Percentiles rank a stretch among this genome's conserved stretches.
phyloP scores from a whole-genome alignment of 2,113 vertebrate species.

The Meles meles region DNA sequence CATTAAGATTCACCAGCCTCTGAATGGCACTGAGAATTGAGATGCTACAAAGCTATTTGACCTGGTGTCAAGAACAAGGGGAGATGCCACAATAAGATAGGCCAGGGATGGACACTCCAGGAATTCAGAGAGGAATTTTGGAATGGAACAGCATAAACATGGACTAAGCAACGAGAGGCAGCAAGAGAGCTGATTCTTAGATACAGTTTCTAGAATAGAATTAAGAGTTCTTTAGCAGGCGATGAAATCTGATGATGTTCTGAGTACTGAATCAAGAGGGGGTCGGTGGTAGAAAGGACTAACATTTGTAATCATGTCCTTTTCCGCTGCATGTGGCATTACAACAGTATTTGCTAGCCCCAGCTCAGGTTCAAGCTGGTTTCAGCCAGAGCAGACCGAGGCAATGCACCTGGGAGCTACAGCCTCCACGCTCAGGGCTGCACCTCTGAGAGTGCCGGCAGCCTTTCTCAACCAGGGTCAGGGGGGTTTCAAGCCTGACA shows the following conservation, averaged over 20 bases:
- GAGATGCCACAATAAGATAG: conserved; percentile 72
- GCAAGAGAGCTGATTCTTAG: neutral
- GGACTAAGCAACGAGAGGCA: neutral
- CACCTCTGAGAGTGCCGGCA: neutral
- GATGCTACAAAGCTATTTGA: conserved; percentile 74
- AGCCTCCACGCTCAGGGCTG: neutral
- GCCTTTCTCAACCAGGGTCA: conserved; percentile 20
- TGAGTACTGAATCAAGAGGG: neutral
- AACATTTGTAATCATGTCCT: neutral
- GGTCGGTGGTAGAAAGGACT: neutral
- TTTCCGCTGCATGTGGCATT: neutral
- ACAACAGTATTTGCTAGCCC: neutral
- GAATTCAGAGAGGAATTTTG: conserved; percentile 75
- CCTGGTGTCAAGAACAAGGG: conserved; percentile 75
- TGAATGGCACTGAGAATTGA: conserved; percentile 55
- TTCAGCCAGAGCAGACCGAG: conserved; percentile 42
- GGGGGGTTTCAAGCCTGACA: neutral
- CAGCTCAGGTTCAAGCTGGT: neutral
- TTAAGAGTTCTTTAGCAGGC: neutral
- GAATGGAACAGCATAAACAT: neutral
- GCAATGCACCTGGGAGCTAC: neutral
- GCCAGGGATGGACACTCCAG: conserved; percentile 62
- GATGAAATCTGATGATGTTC: neutral
- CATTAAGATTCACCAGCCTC: conserved; percentile 64
- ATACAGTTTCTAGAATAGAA: conserved; percentile 16